Evolutionary conservation across 2,113 vertebrate species (phyloP).

Genomic region (Dicerorhinus sumatrensis): DNA sequence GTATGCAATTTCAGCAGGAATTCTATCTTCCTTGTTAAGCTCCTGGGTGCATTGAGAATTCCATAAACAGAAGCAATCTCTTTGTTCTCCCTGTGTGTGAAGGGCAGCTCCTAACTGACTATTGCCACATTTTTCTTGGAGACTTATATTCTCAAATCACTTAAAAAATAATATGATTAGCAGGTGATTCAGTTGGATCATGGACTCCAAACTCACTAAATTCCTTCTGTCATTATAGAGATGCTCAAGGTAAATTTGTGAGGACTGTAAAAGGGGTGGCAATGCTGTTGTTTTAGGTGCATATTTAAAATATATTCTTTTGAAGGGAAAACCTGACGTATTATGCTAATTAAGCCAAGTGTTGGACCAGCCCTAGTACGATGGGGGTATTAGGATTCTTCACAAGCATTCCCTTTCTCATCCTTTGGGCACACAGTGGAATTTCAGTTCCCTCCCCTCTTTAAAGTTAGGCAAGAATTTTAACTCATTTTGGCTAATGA

Average conservation of each 20-base stretch:
- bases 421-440: not conserved
- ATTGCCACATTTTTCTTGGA: constrained; percentile 53
- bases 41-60: constrained; percentile 67
- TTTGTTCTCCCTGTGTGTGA: constrained; percentile 53
- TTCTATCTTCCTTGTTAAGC: constrained; percentile 46
- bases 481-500: not conserved
- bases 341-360: not conserved
- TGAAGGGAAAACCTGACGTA: not conserved
- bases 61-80: constrained; percentile 68
- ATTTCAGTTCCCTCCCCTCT: not conserved
- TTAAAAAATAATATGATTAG: not conserved
- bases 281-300: not conserved
- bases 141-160: not conserved
- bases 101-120: constrained; percentile 67
- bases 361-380: not conserved
- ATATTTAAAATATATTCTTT: not conserved
- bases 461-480: not conserved
- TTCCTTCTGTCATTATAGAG: constrained; percentile 54
- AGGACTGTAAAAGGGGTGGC: not conserved
- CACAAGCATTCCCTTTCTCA: not conserved
- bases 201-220: not conserved
- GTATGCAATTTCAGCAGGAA: constrained; percentile 1
- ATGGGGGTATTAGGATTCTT: not conserved
- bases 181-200: not conserved
- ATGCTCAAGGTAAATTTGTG: not conserved